A percentile compares a stretch with the other conserved stretches of the same genome.
Conservation (phyloP, 2,797 vertebrate genomes). For the Spinus olivaceus region DNA sequence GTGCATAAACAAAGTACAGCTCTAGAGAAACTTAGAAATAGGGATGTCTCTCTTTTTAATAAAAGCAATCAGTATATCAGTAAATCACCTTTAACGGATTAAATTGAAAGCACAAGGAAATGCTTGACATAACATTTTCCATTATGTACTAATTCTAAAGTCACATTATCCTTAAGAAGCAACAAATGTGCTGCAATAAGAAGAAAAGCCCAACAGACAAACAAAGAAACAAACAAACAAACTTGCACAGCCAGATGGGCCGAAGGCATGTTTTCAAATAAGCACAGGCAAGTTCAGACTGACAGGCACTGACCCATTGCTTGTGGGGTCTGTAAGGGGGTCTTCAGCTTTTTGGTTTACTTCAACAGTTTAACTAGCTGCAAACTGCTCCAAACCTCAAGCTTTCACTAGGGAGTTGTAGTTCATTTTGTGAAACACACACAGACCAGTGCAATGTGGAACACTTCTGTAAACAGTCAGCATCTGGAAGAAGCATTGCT, state of each 20-base stretch:
- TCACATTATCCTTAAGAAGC: neutral
- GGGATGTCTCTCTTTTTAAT: neutral
- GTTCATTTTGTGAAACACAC: neutral
- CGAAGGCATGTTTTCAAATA: neutral
- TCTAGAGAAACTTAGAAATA: neutral
- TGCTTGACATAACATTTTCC: neutral
- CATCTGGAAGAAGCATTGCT: neutral
- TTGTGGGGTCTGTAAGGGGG: neutral
- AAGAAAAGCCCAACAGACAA: neutral
- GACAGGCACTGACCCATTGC: neutral
- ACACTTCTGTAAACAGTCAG: neutral
- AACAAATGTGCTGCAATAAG: neutral
- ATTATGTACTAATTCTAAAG: conserved; percentile 3
- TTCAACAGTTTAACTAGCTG: neutral
- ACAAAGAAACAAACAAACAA: neutral
- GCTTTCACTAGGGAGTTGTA: neutral
- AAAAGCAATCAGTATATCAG: neutral
- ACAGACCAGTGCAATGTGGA: neutral
- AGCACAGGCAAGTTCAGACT: neutral
- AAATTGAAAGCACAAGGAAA: neutral
- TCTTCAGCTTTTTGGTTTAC: neutral
- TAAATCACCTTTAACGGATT: conserved; percentile 1
- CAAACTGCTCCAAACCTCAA: neutral
- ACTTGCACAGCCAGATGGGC: neutral
- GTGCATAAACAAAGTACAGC: neutral